Percentiles rank a stretch among this genome's conserved stretches.
Evolutionary conservation across 2,888 invertebrate genomes (phyloP).

Genomic region (Luperina nickerlii): DNA sequence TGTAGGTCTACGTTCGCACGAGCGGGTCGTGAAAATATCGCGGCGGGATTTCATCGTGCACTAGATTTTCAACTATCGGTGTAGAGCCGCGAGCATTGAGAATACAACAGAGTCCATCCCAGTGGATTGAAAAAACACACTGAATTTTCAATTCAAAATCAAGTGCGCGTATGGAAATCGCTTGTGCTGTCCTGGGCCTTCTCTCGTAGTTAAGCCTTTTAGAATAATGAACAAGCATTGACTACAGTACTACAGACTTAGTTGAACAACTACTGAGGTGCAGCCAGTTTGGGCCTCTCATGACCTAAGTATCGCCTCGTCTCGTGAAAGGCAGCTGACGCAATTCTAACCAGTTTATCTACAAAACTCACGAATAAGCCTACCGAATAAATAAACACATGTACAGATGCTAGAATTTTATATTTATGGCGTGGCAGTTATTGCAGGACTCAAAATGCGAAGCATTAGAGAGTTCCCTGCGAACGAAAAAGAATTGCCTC

Average conservation of each 20-base stretch:
- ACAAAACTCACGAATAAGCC: slow-evolving; percentile 16
- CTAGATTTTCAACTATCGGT: too few relatives aligned
- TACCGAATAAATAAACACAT: slow-evolving; percentile 11
- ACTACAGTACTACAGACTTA: not conserved
- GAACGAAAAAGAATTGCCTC: too few relatives aligned
- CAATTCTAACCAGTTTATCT: slow-evolving; percentile 47
- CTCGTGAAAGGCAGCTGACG: slow-evolving; percentile 56
- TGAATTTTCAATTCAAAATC: too few relatives aligned
- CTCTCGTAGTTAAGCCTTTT: not conserved
- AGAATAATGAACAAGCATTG: not conserved
- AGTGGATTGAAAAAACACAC: too few relatives aligned
- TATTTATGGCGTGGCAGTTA: not conserved
- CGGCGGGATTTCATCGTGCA: too few relatives aligned
- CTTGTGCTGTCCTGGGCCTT: too few relatives aligned
- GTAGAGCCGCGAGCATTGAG: too few relatives aligned
- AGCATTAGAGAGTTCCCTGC: too few relatives aligned
- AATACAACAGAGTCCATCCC: too few relatives aligned
- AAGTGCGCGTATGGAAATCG: too few relatives aligned
- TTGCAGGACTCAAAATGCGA: too few relatives aligned
- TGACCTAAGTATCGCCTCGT: slow-evolving; percentile 53
- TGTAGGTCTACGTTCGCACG: not conserved
- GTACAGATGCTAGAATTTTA: not conserved
- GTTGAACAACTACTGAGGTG: not conserved
- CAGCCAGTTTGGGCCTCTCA: slow-evolving; percentile 28
- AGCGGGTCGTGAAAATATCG: too few relatives aligned